Evolutionary conservation across 2,797 vertebrate genomes (phyloP).

Genomic region (Platyrinchus mystaceus): DNA sequence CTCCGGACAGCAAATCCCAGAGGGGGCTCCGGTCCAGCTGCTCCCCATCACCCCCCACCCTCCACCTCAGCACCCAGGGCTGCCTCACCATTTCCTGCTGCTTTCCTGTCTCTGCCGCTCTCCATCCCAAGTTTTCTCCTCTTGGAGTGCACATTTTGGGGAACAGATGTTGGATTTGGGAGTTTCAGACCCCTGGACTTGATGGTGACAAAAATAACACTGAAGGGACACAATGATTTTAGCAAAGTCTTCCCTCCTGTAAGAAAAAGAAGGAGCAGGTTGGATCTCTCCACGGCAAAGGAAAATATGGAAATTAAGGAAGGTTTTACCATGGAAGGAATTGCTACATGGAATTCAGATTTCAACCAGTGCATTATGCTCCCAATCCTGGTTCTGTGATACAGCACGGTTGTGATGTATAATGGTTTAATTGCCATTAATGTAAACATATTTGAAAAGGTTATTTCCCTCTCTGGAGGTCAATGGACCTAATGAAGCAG

Average conservation of each 20-base stretch:
- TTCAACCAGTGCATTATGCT: neutral
- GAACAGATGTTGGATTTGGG: neutral
- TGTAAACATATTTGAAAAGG: conserved; percentile 48
- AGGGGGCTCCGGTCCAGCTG: neutral
- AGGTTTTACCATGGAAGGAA: fast-evolving
- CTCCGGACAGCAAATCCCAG: neutral
- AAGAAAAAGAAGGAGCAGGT: neutral
- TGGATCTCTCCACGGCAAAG: neutral
- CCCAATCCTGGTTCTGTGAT: neutral
- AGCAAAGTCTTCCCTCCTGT: neutral
- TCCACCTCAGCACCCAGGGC: neutral
- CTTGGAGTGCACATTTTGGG: fast-evolving
- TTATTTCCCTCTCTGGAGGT: conserved; percentile 41
- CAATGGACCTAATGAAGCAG: conserved; percentile 41
- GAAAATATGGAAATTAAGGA: neutral
- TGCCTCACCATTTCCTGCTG: neutral
- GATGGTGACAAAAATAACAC: neutral
- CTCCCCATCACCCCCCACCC: neutral
- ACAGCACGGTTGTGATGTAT: neutral
- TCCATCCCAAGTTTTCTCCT: neutral
- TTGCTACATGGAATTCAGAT: neutral
- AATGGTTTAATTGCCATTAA: conserved; percentile 56
- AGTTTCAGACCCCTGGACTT: neutral
- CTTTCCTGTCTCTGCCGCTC: neutral
- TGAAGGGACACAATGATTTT: fast-evolving